A percentile compares a stretch with the other conserved stretches of the same genome.
These are phyloP conservation scores for Teleiodes luculella DNA, from an alignment of 2,888 invertebrate genomes.

Conservation along the genomic window DNA sequence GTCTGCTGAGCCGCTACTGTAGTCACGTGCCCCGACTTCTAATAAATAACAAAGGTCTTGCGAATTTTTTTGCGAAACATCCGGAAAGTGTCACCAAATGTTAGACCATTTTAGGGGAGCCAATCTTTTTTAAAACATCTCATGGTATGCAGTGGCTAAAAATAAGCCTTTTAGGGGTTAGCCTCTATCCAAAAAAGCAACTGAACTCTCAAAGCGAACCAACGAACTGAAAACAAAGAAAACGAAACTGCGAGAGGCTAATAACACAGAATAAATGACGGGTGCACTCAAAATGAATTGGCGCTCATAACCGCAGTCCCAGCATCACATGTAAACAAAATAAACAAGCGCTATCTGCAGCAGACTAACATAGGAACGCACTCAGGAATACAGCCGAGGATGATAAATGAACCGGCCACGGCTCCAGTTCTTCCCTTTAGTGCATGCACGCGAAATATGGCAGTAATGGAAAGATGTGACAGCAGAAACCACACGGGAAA, in stretches of 20 bases:
- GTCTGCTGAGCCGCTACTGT: neutral
- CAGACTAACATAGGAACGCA: constrained; percentile 67
- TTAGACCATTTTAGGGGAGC: too few species aligned
- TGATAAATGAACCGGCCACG: constrained; percentile 64
- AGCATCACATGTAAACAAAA: constrained; percentile 58
- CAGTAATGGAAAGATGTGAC: constrained; percentile 61
- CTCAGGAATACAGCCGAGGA: constrained; percentile 60
- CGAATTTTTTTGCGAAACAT: too few species aligned
- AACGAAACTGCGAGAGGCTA: neutral
- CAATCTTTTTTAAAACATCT: too few species aligned
- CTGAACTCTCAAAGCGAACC: neutral
- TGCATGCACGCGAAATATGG: constrained; percentile 49
- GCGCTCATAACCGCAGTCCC: constrained; percentile 36
- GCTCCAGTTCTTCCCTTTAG: constrained; percentile 57
- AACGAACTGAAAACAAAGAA: neutral
- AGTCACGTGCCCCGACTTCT: neutral
- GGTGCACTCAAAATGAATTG: constrained; percentile 15
- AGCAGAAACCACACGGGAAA: constrained; percentile 43
- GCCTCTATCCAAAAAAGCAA: neutral
- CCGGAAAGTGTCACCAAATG: too few species aligned
- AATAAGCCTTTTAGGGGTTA: too few species aligned
- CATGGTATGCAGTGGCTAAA: too few species aligned
- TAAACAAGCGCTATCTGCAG: constrained; percentile 42
- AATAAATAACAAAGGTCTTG: neutral
- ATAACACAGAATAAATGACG: constrained; percentile 13